A percentile compares a stretch with the other conserved stretches of the same genome.
These are phyloP conservation scores for Stictocephala bisonia DNA, from an alignment of 2,888 invertebrate species.

Conservation along the genomic window DNA sequence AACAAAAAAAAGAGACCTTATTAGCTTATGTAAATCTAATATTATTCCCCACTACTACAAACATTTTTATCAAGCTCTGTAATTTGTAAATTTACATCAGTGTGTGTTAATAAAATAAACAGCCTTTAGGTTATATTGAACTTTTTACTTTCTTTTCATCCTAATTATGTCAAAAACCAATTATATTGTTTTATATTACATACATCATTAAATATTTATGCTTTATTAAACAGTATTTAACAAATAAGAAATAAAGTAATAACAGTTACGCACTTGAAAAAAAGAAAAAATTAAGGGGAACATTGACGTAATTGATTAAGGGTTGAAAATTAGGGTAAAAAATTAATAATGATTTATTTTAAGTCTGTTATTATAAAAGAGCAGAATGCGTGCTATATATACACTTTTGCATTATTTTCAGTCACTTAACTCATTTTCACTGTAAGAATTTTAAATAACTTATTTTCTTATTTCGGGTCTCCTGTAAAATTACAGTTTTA, in stretches of 20 bases:
- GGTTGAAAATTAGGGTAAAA: not conserved
- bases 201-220: not conserved
- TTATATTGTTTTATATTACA: not conserved
- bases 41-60: conserved; percentile 5
- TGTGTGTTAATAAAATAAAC: not conserved
- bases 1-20: not conserved
- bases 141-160: not conserved
- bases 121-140: not conserved
- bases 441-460: not conserved
- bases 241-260: not conserved
- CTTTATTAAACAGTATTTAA: not conserved
- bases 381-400: not conserved
- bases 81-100: not conserved
- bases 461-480: not conserved
- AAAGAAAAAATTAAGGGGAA: not conserved
- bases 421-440: not conserved
- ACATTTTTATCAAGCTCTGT: conserved; percentile 6
- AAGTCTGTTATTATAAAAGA: not conserved
- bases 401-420: not conserved
- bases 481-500: conserved; percentile 5
- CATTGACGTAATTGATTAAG: not conserved
- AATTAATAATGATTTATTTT: not conserved
- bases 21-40: not conserved
- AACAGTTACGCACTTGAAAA: not conserved
- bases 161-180: not conserved